Conservation (phyloP, 2,888 invertebrate species). For the Chaitophorus viminalis region DNA sequence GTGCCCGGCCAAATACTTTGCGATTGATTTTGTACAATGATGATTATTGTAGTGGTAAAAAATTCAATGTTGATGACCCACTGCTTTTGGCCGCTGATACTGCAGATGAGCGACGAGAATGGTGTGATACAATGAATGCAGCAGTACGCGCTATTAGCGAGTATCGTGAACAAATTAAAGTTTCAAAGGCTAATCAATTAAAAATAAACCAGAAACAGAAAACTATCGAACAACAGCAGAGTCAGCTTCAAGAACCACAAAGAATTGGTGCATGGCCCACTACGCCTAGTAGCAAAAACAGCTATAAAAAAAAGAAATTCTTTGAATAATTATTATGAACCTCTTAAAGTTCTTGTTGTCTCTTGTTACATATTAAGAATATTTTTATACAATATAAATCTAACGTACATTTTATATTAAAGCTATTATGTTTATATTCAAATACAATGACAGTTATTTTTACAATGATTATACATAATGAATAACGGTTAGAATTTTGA, state of each 20-base stretch:
- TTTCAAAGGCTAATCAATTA: neutral
- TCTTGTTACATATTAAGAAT: neutral
- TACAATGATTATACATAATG: neutral
- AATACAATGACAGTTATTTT: neutral
- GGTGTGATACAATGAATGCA: slow-evolving; percentile 25
- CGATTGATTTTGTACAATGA: slow-evolving; percentile 1
- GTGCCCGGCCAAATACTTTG: slow-evolving; percentile 27
- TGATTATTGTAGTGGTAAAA: neutral
- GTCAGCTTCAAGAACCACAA: neutral
- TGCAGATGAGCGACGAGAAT: slow-evolving; percentile 5
- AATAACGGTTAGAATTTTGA: neutral
- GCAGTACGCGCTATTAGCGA: neutral
- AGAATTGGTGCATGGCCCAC: neutral
- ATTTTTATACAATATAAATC: neutral
- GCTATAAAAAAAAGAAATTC: slow-evolving; percentile 4
- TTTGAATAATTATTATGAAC: neutral
- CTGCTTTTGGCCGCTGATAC: slow-evolving; percentile 24
- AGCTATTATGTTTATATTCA: neutral
- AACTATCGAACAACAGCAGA: neutral
- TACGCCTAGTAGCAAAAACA: neutral
- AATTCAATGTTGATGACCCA: neutral
- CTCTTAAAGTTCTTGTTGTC: neutral
- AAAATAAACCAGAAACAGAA: neutral
- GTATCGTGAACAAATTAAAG: neutral
- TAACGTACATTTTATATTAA: neutral